Evolutionary conservation across 2,888 invertebrate species (phyloP), one percentile per base, ranked within the genome.

Genomic region (Dicyrtomina minuta): DNA sequence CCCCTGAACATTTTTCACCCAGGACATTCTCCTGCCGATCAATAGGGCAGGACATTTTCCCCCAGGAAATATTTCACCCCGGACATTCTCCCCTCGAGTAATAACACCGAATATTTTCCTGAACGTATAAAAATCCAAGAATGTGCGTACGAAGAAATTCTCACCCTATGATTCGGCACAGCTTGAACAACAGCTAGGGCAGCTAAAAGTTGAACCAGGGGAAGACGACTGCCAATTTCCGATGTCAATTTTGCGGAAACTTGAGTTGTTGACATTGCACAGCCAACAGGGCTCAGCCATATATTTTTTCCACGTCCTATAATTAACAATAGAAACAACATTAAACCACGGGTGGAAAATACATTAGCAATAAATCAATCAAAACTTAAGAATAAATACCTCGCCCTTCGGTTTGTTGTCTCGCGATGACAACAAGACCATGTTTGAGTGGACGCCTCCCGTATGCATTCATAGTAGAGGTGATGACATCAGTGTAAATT

Each of bases 281-380:
- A 92, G 0, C 98, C 98, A 59, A 85, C 82, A 1, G 97, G 96
- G 80, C 94, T 91, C 72, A 98, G 83, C 96, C 98, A 99, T 1
- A 82, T 80, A 82, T 95, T 95, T 62, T 86, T 88, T 12, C 88
- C 88, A 70, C 93, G 88, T 70, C 92, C 90, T 84, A 80, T 73
- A 49, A 80, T 83, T n/a, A n/a, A n/a, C n/a, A n/a, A n/a, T n/a
- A n/a, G n/a, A n/a, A n/a, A n/a, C n/a, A n/a, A n/a, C n/a, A n/a
- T n/a, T n/a, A n/a, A n/a, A n/a, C n/a, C n/a, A n/a, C n/a, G n/a
- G n/a, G n/a, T n/a, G n/a, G n/a, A n/a, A n/a, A n/a, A n/a, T n/a
- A n/a, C n/a, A n/a, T n/a, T n/a, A n/a, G n/a, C n/a, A n/a, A 41
- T 41, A 8, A 12, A 12, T 41, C 8, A 41, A 12, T 41, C 13